Conservation (phyloP, 2,113 vertebrate genomes). For the Trematomus loennbergii region DNA sequence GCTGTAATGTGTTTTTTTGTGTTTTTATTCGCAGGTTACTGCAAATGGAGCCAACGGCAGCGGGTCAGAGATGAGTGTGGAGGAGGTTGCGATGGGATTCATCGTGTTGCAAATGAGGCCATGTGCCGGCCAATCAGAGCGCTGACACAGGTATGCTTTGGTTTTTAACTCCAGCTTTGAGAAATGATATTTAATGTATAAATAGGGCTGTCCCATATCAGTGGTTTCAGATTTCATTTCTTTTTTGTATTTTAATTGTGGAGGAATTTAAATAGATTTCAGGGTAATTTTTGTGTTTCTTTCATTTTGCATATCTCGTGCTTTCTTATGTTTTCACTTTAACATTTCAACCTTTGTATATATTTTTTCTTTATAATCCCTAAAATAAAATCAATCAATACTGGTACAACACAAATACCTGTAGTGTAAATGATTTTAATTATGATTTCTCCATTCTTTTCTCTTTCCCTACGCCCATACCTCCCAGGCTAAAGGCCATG, state of each 20-base stretch:
- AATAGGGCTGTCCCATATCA: neutral
- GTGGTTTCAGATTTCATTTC: no score
- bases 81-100: slow-evolving; percentile 96
- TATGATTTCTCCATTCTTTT: neutral
- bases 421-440: no score
- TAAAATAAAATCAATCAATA: no score
- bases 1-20: neutral
- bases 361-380: no score
- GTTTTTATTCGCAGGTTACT: slow-evolving; percentile 18
- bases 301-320: neutral
- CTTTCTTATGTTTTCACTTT: neutral
- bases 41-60: slow-evolving; percentile 33
- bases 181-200: neutral
- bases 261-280: no score
- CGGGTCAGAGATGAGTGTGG: slow-evolving; percentile 83
- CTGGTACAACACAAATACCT: no score
- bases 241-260: no score
- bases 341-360: no score
- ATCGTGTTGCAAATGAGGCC: slow-evolving; percentile 94
- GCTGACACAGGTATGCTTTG: slow-evolving; percentile 88
- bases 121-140: slow-evolving; percentile 97
- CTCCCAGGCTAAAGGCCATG: slow-evolving; percentile 91
- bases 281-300: neutral
- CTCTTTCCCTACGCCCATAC: neutral
- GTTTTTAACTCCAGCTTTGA: no score